These are phyloP conservation scores for Lasioglossum marginatum DNA, from an alignment of 2,888 invertebrate genomes.

Conservation along the genomic window DNA sequence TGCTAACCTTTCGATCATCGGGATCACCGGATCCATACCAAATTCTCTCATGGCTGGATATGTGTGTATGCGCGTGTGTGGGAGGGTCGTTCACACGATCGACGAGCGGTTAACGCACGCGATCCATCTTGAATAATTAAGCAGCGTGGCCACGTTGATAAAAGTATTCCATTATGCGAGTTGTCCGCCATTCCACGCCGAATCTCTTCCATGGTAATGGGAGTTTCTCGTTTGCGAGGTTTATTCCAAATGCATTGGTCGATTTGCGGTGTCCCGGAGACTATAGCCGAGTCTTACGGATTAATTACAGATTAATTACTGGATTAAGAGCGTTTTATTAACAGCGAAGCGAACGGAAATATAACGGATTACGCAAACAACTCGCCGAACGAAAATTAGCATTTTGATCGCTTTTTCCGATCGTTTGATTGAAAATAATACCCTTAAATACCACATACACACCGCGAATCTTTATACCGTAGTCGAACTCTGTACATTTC, in stretches of 20 bases:
- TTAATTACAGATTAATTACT: conserved; percentile 17
- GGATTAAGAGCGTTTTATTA: conserved; percentile 12
- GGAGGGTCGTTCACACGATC: conserved; percentile 55
- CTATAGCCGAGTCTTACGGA: conserved; percentile 39
- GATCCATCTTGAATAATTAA: conserved; percentile 80
- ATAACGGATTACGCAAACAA: conserved; percentile 3
- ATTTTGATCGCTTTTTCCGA: conserved; percentile 6
- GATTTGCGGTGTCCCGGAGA: conserved; percentile 52
- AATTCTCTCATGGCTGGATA: conserved; percentile 50
- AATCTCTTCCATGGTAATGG: conserved; percentile 76
- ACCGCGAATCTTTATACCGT: background rate
- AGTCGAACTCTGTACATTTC: background rate
- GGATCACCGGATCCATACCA: conserved; percentile 45
- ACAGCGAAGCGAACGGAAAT: background rate
- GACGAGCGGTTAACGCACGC: conserved; percentile 74
- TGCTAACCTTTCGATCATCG: conserved; percentile 13
- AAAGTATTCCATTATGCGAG: conserved; percentile 81
- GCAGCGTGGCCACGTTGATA: conserved; percentile 74
- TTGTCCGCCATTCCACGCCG: conserved; percentile 72
- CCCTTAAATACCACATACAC: background rate
- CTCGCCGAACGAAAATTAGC: conserved; percentile 1
- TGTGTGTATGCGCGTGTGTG: background rate
- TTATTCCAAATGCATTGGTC: conserved; percentile 65
- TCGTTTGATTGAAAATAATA: conserved; percentile 3
- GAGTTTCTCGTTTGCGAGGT: conserved; percentile 73